phyloP scores from a whole-genome alignment of 37 sponge, comb jelly and placozoan genomes.

The Halichondria panicea region DNA sequence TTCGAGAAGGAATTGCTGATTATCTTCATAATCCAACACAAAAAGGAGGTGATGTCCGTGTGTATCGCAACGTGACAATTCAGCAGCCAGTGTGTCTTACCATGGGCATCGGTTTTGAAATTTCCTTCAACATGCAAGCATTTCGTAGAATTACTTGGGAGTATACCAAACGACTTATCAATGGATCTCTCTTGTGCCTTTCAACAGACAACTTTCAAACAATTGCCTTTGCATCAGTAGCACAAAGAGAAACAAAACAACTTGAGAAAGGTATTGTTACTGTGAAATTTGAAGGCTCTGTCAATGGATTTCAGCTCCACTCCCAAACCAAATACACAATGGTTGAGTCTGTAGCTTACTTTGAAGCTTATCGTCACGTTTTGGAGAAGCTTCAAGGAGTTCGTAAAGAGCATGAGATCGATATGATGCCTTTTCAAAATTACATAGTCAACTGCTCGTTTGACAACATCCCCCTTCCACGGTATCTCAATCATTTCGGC shows the following conservation, averaged over 20 bases:
- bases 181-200: slow-evolving; percentile 85
- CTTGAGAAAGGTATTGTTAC: slow-evolving; percentile 54
- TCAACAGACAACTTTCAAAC: slow-evolving; percentile 60
- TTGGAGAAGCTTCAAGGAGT: slow-evolving; percentile 58
- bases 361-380: slow-evolving; percentile 87
- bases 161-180: slow-evolving; percentile 74
- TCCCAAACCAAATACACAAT: slow-evolving; percentile 26
- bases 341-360: slow-evolving; percentile 88
- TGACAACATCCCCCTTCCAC: slow-evolving; percentile 21
- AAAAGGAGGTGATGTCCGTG: slow-evolving; percentile 33
- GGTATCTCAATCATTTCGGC: slow-evolving; percentile 5
- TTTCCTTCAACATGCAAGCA: slow-evolving; percentile 49
- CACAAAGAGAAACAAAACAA: slow-evolving; percentile 44
- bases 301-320: slow-evolving; percentile 42
- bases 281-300: slow-evolving; percentile 67
- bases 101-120: slow-evolving; percentile 58
- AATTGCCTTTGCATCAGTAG: slow-evolving; percentile 67
- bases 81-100: slow-evolving; percentile 63
- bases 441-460: slow-evolving; percentile 60
- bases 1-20: slow-evolving; percentile 61
- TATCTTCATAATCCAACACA: slow-evolving; percentile 3
- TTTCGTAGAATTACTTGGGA: slow-evolving; percentile 75
- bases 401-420: not conserved
- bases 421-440: slow-evolving; percentile 55
- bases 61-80: slow-evolving; percentile 54